Evolutionary conservation across 1,140 invertebrate genomes (phyloP).

Genomic region (Macrostomum lignano): DNA sequence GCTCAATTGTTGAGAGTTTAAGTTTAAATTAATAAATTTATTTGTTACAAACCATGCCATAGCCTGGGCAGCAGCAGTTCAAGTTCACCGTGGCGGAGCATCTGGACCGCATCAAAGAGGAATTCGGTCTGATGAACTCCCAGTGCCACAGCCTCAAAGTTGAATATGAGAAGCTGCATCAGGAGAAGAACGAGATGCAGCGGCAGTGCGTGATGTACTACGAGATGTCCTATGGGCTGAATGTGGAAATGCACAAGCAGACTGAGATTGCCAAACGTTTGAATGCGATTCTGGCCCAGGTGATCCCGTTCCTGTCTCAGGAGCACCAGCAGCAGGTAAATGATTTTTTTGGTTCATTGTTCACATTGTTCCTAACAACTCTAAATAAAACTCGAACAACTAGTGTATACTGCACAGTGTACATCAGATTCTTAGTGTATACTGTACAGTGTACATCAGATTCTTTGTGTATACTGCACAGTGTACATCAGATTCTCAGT

Average conservation of each 20-base stretch:
- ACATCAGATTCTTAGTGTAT: too few relatives aligned
- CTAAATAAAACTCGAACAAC: too few relatives aligned
- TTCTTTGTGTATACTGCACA: too few relatives aligned
- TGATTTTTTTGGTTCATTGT: slow-evolving; percentile 5
- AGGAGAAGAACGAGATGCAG: slow-evolving; percentile 87
- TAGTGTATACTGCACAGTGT: too few relatives aligned
- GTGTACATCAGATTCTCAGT: too few relatives aligned
- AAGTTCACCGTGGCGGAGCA: slow-evolving; percentile 85
- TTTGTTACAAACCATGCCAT: too few relatives aligned
- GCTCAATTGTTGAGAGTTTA: too few relatives aligned
- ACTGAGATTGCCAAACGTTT: slow-evolving; percentile 89
- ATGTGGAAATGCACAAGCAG: slow-evolving; percentile 98
- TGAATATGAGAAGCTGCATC: slow-evolving; percentile 57
- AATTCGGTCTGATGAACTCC: slow-evolving; percentile 87
- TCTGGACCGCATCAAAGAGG: slow-evolving; percentile 87
- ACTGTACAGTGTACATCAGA: too few relatives aligned
- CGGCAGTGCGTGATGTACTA: slow-evolving; percentile 95
- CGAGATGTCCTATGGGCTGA: slow-evolving; percentile 95
- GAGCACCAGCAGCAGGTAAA: too few relatives aligned
- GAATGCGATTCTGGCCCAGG: slow-evolving; percentile 78
- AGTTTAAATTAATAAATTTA: too few relatives aligned
- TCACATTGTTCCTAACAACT: too few relatives aligned
- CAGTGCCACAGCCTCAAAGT: slow-evolving; percentile 53
- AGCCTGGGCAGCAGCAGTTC: too few relatives aligned
- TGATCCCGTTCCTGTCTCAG: slow-evolving; percentile 76